Conservation (phyloP, 2,797 vertebrate genomes). For the Phyllotis vaccarum region DNA sequence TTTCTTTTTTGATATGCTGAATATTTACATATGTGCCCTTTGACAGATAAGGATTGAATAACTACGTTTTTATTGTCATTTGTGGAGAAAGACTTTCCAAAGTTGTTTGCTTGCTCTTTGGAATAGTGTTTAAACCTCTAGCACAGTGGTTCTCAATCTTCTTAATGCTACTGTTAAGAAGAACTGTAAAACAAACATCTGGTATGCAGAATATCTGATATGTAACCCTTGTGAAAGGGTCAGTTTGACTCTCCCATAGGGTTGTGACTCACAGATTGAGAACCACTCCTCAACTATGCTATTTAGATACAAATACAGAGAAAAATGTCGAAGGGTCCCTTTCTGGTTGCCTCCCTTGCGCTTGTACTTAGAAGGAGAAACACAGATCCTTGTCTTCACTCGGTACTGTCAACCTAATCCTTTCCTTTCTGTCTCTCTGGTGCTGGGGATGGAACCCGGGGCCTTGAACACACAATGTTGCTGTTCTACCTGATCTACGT, state of each 20-base stretch:
- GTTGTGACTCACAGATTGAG: neutral
- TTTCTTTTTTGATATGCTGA: neutral
- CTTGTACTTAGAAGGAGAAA: constrained; percentile 16
- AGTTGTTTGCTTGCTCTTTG: constrained; percentile 16
- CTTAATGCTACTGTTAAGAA: neutral
- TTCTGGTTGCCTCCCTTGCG: constrained; percentile 11
- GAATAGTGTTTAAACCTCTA: constrained; percentile 17
- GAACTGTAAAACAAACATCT: neutral
- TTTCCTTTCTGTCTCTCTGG: neutral
- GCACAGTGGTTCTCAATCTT: neutral
- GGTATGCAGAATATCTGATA: neutral
- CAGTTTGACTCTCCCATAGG: neutral
- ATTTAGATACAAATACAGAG: constrained; percentile 38
- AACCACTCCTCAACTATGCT: neutral
- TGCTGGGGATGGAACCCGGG: neutral
- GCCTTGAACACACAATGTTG: neutral
- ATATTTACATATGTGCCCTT: neutral
- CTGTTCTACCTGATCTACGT: neutral
- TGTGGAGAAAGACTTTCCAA: neutral
- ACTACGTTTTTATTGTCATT: neutral
- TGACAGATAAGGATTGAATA: neutral
- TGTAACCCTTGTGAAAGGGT: neutral
- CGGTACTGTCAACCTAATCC: neutral
- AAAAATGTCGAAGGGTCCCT: neutral
- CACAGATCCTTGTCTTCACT: constrained; percentile 40